Conservation (phyloP, 2,888 invertebrate genomes). For the Habroteleia sp. region DNA sequence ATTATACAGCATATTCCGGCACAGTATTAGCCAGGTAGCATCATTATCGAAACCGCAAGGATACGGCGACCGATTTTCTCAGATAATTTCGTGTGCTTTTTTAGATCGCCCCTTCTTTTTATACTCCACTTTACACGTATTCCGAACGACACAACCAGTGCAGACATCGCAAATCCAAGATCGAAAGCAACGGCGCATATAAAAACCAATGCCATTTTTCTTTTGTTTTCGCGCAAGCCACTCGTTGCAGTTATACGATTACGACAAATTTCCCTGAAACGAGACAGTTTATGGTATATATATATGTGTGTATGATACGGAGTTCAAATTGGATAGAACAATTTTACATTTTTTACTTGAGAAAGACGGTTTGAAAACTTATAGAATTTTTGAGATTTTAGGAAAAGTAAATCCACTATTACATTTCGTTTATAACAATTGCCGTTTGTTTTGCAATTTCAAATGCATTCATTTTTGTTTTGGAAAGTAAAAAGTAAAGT, state of each 20-base stretch:
- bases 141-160: conserved; percentile 26
- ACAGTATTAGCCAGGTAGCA: conserved; percentile 54
- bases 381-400: no score
- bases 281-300: no score
- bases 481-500: no score
- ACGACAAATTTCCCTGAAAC: conserved; percentile 35
- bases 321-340: no score
- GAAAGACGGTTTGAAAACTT: no score
- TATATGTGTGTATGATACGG: no score
- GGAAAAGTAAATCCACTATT: no score
- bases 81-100: conserved; percentile 57
- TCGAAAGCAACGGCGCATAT: conserved; percentile 26
- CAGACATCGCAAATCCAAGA: conserved; percentile 33
- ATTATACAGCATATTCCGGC: conserved; percentile 39
- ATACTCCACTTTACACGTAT: conserved; percentile 49
- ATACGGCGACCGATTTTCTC: conserved; percentile 62
- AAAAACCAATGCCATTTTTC: conserved; percentile 41
- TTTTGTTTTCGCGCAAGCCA: conserved; percentile 20
- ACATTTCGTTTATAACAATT: no score
- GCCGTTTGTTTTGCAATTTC: no score
- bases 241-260: conserved; percentile 30
- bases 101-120: conserved; percentile 39
- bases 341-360: no score
- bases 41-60: conserved; percentile 63
- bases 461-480: no score